These are phyloP conservation scores for Chionis minor DNA, from an alignment of 2,113 vertebrate species.

Conservation along the genomic window DNA sequence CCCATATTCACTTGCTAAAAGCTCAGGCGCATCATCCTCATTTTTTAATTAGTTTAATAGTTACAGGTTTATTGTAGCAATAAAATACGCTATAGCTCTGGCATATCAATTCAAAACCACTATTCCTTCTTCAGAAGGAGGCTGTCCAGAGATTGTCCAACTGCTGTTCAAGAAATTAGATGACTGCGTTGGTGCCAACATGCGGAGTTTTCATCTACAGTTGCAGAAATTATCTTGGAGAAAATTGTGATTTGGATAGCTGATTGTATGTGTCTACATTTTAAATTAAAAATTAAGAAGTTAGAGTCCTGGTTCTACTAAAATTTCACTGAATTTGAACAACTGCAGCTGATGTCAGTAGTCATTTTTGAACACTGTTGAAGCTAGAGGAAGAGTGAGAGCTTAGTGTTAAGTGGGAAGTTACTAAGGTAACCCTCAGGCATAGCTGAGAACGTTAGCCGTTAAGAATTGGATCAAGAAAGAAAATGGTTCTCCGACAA, in stretches of 20 bases:
- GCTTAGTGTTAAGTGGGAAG: neutral
- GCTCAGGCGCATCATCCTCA: neutral
- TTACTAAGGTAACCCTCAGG: neutral
- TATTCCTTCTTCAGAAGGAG: neutral
- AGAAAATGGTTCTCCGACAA: neutral
- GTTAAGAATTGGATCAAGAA: neutral
- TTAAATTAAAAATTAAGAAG: neutral
- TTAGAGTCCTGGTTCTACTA: neutral
- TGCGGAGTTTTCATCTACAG: neutral
- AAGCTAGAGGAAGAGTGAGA: neutral
- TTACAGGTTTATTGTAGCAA: slow-evolving; percentile 47
- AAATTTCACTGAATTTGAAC: neutral
- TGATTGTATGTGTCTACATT: neutral
- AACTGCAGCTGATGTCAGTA: neutral
- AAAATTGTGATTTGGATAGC: neutral
- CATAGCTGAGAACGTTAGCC: neutral
- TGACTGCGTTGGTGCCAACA: neutral
- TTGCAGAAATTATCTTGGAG: neutral
- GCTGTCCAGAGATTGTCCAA: neutral
- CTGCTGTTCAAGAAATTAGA: neutral
- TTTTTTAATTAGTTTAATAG: slow-evolving; percentile 59
- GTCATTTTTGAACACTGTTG: neutral
- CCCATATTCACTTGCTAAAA: slow-evolving; percentile 1
- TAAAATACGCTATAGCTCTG: slow-evolving; percentile 17
- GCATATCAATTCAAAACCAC: neutral